Conservation (phyloP, 2,113 vertebrate species). For the Ammospiza nelsoni region DNA sequence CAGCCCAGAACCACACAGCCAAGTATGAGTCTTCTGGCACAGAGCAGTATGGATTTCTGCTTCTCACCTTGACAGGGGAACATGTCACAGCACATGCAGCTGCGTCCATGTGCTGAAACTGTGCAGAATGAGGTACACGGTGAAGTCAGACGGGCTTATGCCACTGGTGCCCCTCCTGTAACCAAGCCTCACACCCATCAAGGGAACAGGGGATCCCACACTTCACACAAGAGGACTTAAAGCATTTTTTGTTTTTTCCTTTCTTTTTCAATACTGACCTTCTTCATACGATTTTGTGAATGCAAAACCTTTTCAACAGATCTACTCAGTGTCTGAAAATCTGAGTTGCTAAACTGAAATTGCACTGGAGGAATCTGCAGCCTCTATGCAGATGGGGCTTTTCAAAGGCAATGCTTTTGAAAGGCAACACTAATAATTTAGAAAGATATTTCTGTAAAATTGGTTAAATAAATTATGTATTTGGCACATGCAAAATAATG, state of each 20-base stretch:
- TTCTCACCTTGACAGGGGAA: neutral
- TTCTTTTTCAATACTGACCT: neutral
- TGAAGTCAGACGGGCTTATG: neutral
- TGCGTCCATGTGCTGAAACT: neutral
- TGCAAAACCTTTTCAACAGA: neutral
- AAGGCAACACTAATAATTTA: neutral
- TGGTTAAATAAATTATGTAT: neutral
- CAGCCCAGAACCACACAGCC: neutral
- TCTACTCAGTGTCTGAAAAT: neutral
- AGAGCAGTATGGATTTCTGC: neutral
- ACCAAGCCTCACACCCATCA: neutral
- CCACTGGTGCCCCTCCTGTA: neutral
- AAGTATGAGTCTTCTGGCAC: neutral
- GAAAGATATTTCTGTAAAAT: slow-evolving; percentile 1
- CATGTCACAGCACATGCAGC: neutral
- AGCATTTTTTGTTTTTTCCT: accelerated
- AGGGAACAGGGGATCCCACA: neutral
- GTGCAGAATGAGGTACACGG: neutral
- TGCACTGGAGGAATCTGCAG: neutral
- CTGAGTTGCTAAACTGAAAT: neutral
- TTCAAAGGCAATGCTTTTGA: neutral
- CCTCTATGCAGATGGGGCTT: neutral
- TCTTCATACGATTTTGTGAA: neutral
- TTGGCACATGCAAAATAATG: neutral
- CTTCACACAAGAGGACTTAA: neutral